Percentiles rank a stretch among this genome's conserved stretches.
Conservation (phyloP, 2,113 vertebrate species). For the Amblyornis subalaris region DNA sequence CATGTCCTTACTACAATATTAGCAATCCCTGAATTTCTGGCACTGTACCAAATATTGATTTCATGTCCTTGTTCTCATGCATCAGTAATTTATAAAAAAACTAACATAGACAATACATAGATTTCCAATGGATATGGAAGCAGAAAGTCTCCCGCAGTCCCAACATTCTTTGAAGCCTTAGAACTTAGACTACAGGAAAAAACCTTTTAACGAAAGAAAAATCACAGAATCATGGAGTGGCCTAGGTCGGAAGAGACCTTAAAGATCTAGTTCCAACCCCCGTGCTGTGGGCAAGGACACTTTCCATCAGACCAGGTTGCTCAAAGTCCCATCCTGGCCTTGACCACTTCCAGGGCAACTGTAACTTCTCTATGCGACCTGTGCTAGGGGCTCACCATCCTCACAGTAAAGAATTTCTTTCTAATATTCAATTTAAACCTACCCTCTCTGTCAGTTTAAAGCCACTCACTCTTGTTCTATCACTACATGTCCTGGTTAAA, state of each 20-base stretch:
- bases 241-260: background rate
- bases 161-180: background rate
- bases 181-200: background rate
- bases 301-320: background rate
- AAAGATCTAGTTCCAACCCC: background rate
- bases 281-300: background rate
- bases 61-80: background rate
- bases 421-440: background rate
- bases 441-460: background rate
- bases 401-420: background rate
- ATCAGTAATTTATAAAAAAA: background rate
- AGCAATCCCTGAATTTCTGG: background rate
- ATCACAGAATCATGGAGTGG: background rate
- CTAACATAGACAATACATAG: background rate
- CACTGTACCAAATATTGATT: background rate
- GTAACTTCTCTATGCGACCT: background rate
- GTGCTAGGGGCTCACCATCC: background rate
- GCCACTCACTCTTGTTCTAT: background rate
- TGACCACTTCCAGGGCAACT: background rate
- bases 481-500: background rate
- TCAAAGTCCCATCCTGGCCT: background rate
- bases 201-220: background rate
- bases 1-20: background rate
- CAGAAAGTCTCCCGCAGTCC: background rate
- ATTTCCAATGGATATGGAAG: background rate